A percentile compares a stretch with the other conserved stretches of the same genome.
These are phyloP conservation scores for Pseudomyrmex concolor DNA, from an alignment of 1,140 invertebrate species.

Conservation along the genomic window DNA sequence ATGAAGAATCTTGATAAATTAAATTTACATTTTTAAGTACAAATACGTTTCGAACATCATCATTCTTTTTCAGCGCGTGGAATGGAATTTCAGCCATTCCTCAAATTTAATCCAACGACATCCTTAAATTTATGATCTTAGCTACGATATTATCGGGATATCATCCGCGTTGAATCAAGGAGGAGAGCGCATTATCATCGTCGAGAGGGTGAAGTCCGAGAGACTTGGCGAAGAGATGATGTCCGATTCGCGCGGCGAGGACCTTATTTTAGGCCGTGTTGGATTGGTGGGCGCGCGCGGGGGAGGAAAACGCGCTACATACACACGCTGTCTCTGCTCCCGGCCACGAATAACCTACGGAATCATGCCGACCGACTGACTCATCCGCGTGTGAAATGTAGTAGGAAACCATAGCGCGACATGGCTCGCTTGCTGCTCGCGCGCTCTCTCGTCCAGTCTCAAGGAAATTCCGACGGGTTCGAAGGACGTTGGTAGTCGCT, in stretches of 20 bases:
- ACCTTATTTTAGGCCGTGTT: conserved; percentile 54
- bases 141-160: neutral
- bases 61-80: too few species aligned
- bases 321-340: conserved; percentile 66
- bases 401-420: conserved; percentile 68
- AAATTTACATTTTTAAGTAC: too few species aligned
- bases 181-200: neutral
- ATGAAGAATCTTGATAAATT: too few species aligned
- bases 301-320: conserved; percentile 1
- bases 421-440: conserved; percentile 32
- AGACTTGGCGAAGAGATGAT: conserved; percentile 16
- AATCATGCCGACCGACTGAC: conserved; percentile 73
- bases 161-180: conserved; percentile 12
- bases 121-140: conserved; percentile 3
- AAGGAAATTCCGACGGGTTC: conserved; percentile 74
- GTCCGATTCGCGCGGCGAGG: conserved; percentile 39
- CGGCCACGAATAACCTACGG: conserved; percentile 73
- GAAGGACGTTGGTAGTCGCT: conserved; percentile 70
- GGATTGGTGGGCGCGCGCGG: neutral
- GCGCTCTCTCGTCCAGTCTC: conserved; percentile 56
- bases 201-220: neutral
- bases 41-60: too few species aligned
- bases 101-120: neutral
- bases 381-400: conserved; percentile 67
- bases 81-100: too few species aligned